Percentiles rank a stretch among this genome's conserved stretches.
Evolutionary conservation across 2,888 invertebrate species (phyloP).

Genomic region (Zhengitettix transpicula): DNA sequence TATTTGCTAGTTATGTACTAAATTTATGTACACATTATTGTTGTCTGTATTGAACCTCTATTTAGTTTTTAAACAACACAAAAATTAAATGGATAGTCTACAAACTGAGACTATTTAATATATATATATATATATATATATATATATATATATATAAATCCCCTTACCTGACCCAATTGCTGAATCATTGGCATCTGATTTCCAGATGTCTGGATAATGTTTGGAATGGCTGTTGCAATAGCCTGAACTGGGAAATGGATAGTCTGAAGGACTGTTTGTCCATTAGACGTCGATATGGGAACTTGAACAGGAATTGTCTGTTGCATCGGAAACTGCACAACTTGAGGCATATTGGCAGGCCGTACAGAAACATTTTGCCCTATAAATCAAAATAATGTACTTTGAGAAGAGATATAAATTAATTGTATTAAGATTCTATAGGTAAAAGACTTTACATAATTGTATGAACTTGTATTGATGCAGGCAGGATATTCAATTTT

Average conservation of each 20-base stretch:
- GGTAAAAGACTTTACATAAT: no score
- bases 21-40: no score
- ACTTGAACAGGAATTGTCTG: conserved; percentile 82
- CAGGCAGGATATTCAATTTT: neutral
- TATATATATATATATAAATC: neutral
- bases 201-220: conserved; percentile 32
- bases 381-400: conserved; percentile 12
- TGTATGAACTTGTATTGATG: conserved; percentile 10
- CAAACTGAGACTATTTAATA: no score
- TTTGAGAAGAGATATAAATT: no score
- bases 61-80: no score
- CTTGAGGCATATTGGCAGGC: conserved; percentile 32
- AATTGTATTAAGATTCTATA: no score
- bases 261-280: conserved; percentile 90
- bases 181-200: conserved; percentile 59
- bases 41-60: no score
- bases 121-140: neutral
- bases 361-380: conserved; percentile 58
- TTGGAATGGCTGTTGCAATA: conserved; percentile 39
- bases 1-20: no score
- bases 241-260: conserved; percentile 86
- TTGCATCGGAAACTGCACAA: conserved; percentile 51
- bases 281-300: conserved; percentile 68
- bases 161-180: conserved; percentile 53
- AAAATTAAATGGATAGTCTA: no score